phyloP scores from a whole-genome alignment of 2,888 invertebrate genomes.

The Mythimna impura region DNA sequence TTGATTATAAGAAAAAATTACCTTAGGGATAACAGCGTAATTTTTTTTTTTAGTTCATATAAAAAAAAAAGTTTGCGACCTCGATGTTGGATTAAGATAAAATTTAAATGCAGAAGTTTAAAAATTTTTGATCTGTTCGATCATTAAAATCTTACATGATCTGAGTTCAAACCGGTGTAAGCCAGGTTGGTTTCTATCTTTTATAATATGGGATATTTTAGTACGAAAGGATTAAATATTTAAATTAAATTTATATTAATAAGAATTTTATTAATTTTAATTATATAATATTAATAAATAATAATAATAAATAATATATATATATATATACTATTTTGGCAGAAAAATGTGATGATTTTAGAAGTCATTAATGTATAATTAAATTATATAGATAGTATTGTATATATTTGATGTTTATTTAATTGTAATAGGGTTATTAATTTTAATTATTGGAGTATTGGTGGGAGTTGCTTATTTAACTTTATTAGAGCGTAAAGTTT shows the following conservation, averaged over 20 bases:
- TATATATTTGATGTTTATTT: too few species aligned
- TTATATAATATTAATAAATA: too few species aligned
- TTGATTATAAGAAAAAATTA: constrained; percentile 93
- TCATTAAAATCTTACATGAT: constrained; percentile 96
- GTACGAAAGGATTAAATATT: constrained; percentile 95
- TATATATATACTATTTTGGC: too few species aligned
- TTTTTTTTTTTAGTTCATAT: constrained; percentile 94
- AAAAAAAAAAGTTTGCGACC: constrained; percentile 94
- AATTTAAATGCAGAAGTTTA: constrained; percentile 92
- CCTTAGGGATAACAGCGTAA: constrained; percentile 96
- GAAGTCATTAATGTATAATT: too few species aligned
- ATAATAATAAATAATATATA: too few species aligned
- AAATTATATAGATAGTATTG: too few species aligned
- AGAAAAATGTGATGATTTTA: too few species aligned
- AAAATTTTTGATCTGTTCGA: constrained; percentile 94
- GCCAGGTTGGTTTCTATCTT: constrained; percentile 97
- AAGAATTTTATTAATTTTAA: too few species aligned
- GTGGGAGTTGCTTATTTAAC: too few species aligned
- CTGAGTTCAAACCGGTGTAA: constrained; percentile 96
- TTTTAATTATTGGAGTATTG: too few species aligned
- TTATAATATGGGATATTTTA: constrained; percentile 91
- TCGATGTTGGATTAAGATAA: constrained; percentile 97
- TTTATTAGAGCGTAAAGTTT: too few species aligned
- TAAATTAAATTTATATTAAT: constrained; percentile 85
- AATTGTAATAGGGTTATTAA: too few species aligned